Percentiles rank a stretch among this genome's conserved stretches.
Evolutionary conservation across 2,888 invertebrate genomes (phyloP).

Genomic region (Pyrocoelia pectoralis): DNA sequence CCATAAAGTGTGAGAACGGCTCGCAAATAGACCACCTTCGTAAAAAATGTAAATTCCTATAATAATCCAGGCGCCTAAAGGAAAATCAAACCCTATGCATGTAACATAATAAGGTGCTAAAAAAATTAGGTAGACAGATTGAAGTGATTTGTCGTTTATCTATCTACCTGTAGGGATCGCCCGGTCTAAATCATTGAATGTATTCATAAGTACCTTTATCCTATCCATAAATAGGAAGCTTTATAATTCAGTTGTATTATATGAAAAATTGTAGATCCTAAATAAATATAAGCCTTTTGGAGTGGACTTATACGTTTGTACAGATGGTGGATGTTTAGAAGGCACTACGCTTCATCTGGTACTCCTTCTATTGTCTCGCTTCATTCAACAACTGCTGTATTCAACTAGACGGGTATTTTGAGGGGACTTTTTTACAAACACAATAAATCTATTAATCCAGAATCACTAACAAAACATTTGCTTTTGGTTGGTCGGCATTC

Average conservation of each 20-base stretch:
- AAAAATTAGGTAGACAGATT: conserved; percentile 1
- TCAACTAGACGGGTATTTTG: background rate
- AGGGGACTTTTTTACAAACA: background rate
- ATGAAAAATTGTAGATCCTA: conserved; percentile 54
- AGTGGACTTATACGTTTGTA: conserved; percentile 30
- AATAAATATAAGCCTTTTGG: conserved; percentile 47
- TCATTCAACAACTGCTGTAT: background rate
- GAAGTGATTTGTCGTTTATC: background rate
- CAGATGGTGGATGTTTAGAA: conserved; percentile 28
- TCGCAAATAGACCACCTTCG: too few species aligned
- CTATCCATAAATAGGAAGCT: conserved; percentile 51
- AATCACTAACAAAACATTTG: background rate
- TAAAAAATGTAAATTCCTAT: too few species aligned
- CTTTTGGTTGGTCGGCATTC: background rate
- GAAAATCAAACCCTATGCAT: too few species aligned
- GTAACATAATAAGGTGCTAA: background rate
- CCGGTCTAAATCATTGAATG: conserved; percentile 38
- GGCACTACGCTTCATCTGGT: conserved; percentile 28
- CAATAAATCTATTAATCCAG: background rate
- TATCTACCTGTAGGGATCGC: background rate
- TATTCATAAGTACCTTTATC: conserved; percentile 51
- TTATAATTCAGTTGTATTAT: conserved; percentile 54
- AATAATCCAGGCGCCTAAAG: too few species aligned
- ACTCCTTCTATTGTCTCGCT: conserved; percentile 20
- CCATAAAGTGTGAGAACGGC: too few species aligned